These are phyloP conservation scores for Calypte anna DNA, from an alignment of 2,113 vertebrate genomes.

Conservation along the genomic window DNA sequence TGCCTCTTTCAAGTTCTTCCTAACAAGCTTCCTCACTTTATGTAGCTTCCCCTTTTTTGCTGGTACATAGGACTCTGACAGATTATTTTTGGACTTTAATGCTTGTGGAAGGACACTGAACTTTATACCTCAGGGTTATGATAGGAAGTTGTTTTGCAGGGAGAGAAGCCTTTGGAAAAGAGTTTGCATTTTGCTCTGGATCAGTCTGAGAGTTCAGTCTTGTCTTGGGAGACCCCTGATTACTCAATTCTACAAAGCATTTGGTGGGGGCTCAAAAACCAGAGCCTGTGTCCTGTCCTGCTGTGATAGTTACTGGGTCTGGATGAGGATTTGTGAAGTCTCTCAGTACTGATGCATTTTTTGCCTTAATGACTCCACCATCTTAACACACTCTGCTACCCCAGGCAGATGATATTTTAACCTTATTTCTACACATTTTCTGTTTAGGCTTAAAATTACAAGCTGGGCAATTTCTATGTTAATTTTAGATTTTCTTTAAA, in stretches of 20 bases:
- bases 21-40: conserved; percentile 5
- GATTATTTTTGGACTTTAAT: conserved; percentile 28
- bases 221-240: not conserved
- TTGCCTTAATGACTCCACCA: not conserved
- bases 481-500: not conserved
- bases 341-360: not conserved
- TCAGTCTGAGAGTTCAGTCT: not conserved
- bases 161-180: not conserved
- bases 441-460: not conserved
- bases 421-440: not conserved
- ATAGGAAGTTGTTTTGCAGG: not conserved
- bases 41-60: not conserved
- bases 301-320: not conserved
- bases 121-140: not conserved
- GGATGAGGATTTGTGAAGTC: not conserved
- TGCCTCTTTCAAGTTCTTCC: conserved; percentile 20
- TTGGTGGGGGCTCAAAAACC: not conserved
- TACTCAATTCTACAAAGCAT: accelerated
- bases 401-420: not conserved
- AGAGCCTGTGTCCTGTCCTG: not conserved
- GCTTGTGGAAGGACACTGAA: not conserved
- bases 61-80: not conserved
- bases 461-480: not conserved
- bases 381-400: not conserved
- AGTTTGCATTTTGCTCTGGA: not conserved